These are phyloP conservation scores for Psettodes erumei DNA, from an alignment of 2,113 vertebrate species.

Conservation along the genomic window DNA sequence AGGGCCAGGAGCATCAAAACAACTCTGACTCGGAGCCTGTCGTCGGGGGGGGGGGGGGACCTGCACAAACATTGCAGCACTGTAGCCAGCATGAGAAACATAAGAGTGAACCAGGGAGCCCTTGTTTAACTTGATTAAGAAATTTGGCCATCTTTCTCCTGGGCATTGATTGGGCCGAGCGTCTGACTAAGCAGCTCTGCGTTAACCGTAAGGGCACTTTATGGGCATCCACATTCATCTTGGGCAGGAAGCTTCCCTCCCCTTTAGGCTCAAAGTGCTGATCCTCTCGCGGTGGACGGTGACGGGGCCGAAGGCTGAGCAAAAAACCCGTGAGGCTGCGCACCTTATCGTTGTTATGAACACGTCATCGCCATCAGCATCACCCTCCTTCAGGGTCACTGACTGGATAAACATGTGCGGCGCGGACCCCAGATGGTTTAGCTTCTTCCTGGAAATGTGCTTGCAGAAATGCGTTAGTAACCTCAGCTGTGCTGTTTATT, in stretches of 20 bases:
- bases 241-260: constrained; percentile 38
- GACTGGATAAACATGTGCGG: constrained; percentile 1
- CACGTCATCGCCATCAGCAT: constrained; percentile 28
- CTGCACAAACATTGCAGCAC: not conserved
- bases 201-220: constrained; percentile 60
- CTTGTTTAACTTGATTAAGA: constrained; percentile 60
- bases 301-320: constrained; percentile 41
- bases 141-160: constrained; percentile 45
- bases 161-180: constrained; percentile 46
- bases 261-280: constrained; percentile 56
- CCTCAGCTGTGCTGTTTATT: not conserved
- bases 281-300: constrained; percentile 41
- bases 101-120: constrained; percentile 6
- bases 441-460: constrained; percentile 2
- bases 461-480: not conserved
- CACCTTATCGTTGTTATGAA: constrained; percentile 35
- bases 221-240: constrained; percentile 59
- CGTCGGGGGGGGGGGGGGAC: not conserved
- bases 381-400: constrained; percentile 20
- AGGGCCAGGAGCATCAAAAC: constrained; percentile 6
- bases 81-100: not conserved
- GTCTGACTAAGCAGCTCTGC: constrained; percentile 63
- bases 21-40: not conserved
- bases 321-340: not conserved
- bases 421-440: not conserved